Base-by-base conservation (phyloP, 2,888 invertebrate genomes). In the Rhagophthalmus giganteus region DNA sequence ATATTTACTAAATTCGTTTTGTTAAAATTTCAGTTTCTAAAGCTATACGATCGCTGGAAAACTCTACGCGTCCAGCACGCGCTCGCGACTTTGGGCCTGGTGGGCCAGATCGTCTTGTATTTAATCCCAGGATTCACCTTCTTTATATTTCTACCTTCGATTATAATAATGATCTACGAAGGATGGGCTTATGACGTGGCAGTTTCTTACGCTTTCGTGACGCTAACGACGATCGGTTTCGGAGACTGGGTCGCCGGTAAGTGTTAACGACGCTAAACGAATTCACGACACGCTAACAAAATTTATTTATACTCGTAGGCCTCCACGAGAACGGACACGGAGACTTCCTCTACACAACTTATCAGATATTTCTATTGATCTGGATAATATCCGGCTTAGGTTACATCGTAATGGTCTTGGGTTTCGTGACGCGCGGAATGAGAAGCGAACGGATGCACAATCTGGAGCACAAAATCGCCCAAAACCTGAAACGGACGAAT, bases 331-430 rank as follows among this genome's bases (percentile, higher is more conserved):
- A 70, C 32, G 73, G 72, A 31, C 81, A 79, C 53, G 86, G 86
- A 26, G 81, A 79, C 46, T 83, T 83, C 7, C 62, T 77, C 1
- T 84, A 83, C 67, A 78, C 81, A 54, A 75, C 86, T 1, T 94
- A 94, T 76, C 85, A 93, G 74, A 81, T 87, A 50, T 88, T 90
- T 62, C 79, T 94, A 0, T 84, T 94, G 20, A 74, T 88, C 14
- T 94, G 94, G 94, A 90, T 94, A 41, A 90, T 93, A 52, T 92
- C 93, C 66, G 94, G 94, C 0, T 79, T 94, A 55, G 94, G 94
- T 0, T 94, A 94, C 72, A 82, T 93, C 31, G 85, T 93, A 13
- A 94, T 94, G 94, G 84, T 92, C 32, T 82, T 92, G 61, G 88
- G 89, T 1, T 92, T 91, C 67, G 89, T 93, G 59, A 86, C 90